Conservation (phyloP, 1,140 invertebrate species). For the Temnothorax curvispinosus region DNA sequence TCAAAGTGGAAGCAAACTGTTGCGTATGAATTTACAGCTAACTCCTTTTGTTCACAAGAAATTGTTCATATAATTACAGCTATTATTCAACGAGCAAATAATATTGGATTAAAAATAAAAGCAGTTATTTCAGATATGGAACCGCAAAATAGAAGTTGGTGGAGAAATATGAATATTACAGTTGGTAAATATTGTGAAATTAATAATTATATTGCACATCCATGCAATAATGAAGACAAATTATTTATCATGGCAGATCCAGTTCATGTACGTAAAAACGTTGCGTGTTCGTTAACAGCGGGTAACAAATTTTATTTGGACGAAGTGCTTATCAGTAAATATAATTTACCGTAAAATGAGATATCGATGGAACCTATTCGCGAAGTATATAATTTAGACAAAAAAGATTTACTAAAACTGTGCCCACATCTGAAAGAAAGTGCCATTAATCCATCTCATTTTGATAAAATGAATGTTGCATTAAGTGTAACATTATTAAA, state of each 20-base stretch:
- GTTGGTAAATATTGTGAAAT: background rate
- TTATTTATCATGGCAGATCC: slow-evolving; percentile 4
- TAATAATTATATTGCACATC: background rate
- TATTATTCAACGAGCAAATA: background rate
- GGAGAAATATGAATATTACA: background rate
- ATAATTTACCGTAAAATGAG: no score
- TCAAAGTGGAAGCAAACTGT: background rate
- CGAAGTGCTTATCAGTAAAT: no score
- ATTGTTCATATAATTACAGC: background rate
- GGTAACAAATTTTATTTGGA: background rate
- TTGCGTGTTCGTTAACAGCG: background rate
- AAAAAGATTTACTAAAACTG: no score
- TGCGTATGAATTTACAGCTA: background rate
- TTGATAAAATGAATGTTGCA: no score
- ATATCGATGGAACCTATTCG: no score
- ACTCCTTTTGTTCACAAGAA: background rate
- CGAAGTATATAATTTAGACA: no score
- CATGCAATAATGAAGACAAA: background rate
- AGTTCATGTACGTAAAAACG: background rate
- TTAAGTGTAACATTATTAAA: no score
- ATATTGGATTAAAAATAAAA: background rate
- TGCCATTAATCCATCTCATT: no score
- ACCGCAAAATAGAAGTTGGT: background rate
- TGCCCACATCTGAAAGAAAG: no score
- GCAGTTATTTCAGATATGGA: background rate